Base-by-base conservation (phyloP, 1,140 invertebrate genomes). In the Drosophila kanapiae region DNA sequence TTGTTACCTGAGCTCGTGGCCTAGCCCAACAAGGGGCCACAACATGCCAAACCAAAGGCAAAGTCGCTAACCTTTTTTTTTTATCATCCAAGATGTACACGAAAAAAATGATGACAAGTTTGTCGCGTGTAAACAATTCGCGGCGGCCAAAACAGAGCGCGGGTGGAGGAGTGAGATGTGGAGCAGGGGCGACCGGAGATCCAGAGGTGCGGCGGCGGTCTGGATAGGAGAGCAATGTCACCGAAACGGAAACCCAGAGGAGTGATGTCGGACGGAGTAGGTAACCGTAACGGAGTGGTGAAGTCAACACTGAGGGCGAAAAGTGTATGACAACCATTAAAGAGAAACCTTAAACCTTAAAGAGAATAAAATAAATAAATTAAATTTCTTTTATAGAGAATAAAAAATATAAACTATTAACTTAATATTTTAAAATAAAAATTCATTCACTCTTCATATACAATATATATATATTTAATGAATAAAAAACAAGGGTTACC, bases 41-140 rank as follows among this genome's bases (percentile, higher is more conserved):
- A 67, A 51, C 64, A 78, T 49, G 49, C 75, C 81, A 72, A 75
- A 75, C 75, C 81, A 72, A 75, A 75, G 69, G 63, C 70, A 79
- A 76, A 77, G 83, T 87, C 83, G 77, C 85, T 75, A 84, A 90
- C 84, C 84, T 87, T 87, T 87, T 78, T 85, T 87, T 56, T 56
- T 56, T 87, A 80, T 88, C 76, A 61, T 63, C 63, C 42, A 53
- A 38, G 43, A 48, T 70, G 61, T 63, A 82, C 79, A 88, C 68
- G 75, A 78, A 63, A 68, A 82, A 80, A 38, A 51, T 29, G 57
- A 87, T 88, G 84, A 87, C 84, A 88, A 87, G 85, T 87, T 87
- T 87, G 84, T 88, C 84, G 84, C 84, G 85, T 87, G 84, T 90
- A 87, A 87, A 88, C 84, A 87, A 88, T 88, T 87, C 69, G 84